A percentile compares a stretch with the other conserved stretches of the same genome.
Conservation (phyloP, 2,888 invertebrate genomes). For the Meloe dianella region DNA sequence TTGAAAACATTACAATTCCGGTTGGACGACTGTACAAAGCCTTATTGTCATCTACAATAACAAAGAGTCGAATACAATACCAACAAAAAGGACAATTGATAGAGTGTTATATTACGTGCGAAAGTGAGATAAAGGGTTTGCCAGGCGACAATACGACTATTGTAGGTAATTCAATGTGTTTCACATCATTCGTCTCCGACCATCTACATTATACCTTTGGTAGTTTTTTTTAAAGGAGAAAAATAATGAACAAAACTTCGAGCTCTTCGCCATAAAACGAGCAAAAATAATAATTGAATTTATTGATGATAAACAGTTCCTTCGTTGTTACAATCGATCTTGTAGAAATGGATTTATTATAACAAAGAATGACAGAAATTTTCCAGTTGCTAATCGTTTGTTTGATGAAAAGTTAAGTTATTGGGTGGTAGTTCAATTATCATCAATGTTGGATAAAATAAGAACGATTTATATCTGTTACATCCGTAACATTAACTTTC, state of each 20-base stretch:
- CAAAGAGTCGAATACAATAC: slow-evolving; percentile 5
- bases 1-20: not conserved
- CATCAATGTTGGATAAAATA: slow-evolving; percentile 43
- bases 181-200: slow-evolving; percentile 14
- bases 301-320: not conserved
- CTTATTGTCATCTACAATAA: not conserved
- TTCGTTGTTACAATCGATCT: not conserved
- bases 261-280: not conserved
- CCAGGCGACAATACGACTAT: slow-evolving; percentile 6
- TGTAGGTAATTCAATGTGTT: slow-evolving; percentile 1
- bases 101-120: slow-evolving; percentile 13
- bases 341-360: not conserved
- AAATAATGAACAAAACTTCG: too few species aligned
- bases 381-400: slow-evolving; percentile 5
- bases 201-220: not conserved
- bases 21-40: not conserved
- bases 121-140: slow-evolving; percentile 16
- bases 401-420: slow-evolving; percentile 26
- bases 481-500: slow-evolving; percentile 52
- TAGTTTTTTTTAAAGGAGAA: too few species aligned
- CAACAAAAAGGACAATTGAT: slow-evolving; percentile 16
- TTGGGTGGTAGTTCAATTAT: slow-evolving; percentile 24
- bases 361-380: not conserved
- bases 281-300: not conserved
- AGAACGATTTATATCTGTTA: slow-evolving; percentile 54